A percentile compares a stretch with the other conserved stretches of the same genome.
Evolutionary conservation across 2,113 vertebrate species (phyloP).

Genomic region (Microcebus murinus): DNA sequence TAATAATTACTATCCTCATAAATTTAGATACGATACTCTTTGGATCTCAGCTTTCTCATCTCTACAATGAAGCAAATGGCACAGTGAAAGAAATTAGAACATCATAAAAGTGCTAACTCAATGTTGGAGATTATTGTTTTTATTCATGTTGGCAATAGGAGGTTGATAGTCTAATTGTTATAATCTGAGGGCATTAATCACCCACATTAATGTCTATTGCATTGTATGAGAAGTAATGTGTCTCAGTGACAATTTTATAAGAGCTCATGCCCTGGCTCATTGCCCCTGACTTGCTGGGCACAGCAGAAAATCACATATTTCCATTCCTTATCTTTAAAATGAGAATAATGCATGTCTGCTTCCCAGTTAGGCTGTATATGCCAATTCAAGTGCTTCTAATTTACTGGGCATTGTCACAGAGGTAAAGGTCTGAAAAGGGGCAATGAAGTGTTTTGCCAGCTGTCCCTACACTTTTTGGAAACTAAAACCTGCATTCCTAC

Average conservation of each 20-base stretch:
- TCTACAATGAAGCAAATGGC: not conserved
- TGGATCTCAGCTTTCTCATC: not conserved
- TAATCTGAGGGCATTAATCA: not conserved
- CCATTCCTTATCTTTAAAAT: constrained; percentile 8
- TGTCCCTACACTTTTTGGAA: too few relatives aligned
- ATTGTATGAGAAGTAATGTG: not conserved
- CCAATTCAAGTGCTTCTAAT: not conserved
- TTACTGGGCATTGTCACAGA: not conserved
- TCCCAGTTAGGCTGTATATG: not conserved
- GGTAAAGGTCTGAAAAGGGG: too few relatives aligned
- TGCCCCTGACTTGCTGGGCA: not conserved
- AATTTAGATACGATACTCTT: not conserved
- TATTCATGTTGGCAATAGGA: not conserved
- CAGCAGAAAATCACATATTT: not conserved
- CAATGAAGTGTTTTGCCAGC: too few relatives aligned
- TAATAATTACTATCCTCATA: not conserved
- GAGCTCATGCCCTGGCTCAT: not conserved
- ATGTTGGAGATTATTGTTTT: not conserved
- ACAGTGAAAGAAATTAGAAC: not conserved
- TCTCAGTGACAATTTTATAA: not conserved
- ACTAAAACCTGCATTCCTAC: too few relatives aligned
- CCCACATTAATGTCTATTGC: not conserved
- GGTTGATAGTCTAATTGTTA: not conserved
- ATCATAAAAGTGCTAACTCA: not conserved
- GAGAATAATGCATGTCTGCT: not conserved